These are phyloP conservation scores for Stegana nigrithorax DNA, from an alignment of 2,888 invertebrate genomes.

Conservation along the genomic window DNA sequence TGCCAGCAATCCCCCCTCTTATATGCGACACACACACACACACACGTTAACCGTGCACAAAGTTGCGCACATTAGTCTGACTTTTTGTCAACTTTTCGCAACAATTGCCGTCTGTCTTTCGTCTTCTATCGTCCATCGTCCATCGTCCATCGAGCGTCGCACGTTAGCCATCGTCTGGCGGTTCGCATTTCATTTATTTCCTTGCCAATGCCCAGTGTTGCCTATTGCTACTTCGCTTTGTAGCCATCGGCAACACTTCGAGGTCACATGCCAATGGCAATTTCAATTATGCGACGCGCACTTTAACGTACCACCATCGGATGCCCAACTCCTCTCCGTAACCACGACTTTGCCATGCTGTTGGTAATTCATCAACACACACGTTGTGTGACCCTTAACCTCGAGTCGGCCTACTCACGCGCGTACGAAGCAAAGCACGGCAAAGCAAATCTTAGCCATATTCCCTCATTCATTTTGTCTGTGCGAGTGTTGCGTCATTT, in stretches of 20 bases:
- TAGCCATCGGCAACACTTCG: background rate
- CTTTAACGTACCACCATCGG: too few species aligned
- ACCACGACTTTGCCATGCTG: background rate
- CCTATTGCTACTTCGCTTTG: slow-evolving; percentile 4
- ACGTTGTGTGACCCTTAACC: background rate
- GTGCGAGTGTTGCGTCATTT: slow-evolving; percentile 23
- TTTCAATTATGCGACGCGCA: slow-evolving; percentile 11
- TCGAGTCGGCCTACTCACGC: background rate
- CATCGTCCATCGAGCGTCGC: too few species aligned
- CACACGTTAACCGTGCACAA: slow-evolving; percentile 14
- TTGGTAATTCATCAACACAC: background rate
- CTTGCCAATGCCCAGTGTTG: too few species aligned
- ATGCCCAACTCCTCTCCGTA: too few species aligned
- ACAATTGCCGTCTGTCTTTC: slow-evolving; percentile 6
- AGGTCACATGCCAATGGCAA: slow-evolving; percentile 13
- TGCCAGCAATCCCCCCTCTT: too few species aligned
- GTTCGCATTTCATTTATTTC: too few species aligned
- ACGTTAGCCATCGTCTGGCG: too few species aligned
- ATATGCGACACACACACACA: too few species aligned
- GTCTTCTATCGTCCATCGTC: background rate
- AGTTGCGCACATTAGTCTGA: slow-evolving; percentile 37
- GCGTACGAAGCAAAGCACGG: background rate
- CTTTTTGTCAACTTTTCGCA: slow-evolving; percentile 28
- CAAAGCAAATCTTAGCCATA: background rate
- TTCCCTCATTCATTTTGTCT: background rate